These are phyloP conservation scores for Zophobas morio DNA, from an alignment of 1,140 invertebrate genomes.

Conservation along the genomic window DNA sequence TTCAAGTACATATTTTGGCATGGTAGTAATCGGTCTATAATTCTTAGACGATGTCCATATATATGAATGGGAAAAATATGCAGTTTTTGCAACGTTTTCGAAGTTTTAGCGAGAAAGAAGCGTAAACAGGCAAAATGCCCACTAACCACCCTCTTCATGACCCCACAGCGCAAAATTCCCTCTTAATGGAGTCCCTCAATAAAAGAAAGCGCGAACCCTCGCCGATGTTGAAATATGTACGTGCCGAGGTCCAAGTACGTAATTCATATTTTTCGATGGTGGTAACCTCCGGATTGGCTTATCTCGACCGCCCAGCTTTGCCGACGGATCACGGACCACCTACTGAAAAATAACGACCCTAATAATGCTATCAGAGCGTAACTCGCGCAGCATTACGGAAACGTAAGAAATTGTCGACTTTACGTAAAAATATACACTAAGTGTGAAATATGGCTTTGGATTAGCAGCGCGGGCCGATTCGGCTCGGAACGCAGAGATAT, in stretches of 20 bases:
- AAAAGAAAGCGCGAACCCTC: constrained; percentile 24
- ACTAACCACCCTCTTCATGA: too few relatives aligned
- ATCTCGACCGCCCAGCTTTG: constrained; percentile 61
- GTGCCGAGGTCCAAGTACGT: constrained; percentile 53
- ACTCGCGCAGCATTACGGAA: constrained; percentile 53
- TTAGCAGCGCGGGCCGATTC: constrained; percentile 22
- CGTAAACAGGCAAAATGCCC: too few relatives aligned
- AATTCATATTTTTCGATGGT: constrained; percentile 59
- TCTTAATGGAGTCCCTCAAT: constrained; percentile 43
- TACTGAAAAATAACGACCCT: constrained; percentile 64
- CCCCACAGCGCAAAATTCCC: constrained; percentile 1
- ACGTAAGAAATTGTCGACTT: constrained; percentile 61
- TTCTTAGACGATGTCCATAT: too few relatives aligned
- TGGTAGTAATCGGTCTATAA: too few relatives aligned
- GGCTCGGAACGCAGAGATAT: constrained; percentile 23
- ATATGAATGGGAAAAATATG: too few relatives aligned
- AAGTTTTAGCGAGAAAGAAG: too few relatives aligned
- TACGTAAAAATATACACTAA: constrained; percentile 51
- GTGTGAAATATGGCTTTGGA: constrained; percentile 52
- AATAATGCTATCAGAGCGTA: constrained; percentile 62
- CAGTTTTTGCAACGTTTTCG: too few relatives aligned
- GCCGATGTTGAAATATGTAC: constrained; percentile 48
- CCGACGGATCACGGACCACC: constrained; percentile 52
- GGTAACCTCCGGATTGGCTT: constrained; percentile 59
- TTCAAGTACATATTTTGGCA: too few relatives aligned